These are phyloP conservation scores for Microcaecilia unicolor DNA, from an alignment of 2,797 vertebrate species.

Conservation along the genomic window DNA sequence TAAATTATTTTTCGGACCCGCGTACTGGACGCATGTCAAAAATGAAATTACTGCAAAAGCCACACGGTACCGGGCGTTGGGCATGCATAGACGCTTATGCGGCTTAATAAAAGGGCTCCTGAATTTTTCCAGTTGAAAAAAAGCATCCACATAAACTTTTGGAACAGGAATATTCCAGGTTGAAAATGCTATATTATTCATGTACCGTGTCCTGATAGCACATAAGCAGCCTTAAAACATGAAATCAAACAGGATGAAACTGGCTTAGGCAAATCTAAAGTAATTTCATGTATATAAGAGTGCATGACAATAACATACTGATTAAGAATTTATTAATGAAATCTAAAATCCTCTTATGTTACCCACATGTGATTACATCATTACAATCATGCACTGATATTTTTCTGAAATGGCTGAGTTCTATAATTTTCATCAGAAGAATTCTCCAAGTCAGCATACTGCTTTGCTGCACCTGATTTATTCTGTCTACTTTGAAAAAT, in stretches of 20 bases:
- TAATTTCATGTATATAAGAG: conserved; percentile 38
- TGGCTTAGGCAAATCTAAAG: conserved; percentile 29
- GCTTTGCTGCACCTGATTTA: conserved; percentile 65
- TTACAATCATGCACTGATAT: conserved; percentile 51
- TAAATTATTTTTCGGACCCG: too few relatives aligned
- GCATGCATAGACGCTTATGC: too few relatives aligned
- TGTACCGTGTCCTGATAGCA: conserved; percentile 9
- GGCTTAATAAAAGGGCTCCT: too few relatives aligned
- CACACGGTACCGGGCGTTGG: too few relatives aligned
- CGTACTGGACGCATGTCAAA: too few relatives aligned
- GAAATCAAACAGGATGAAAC: conserved; percentile 32
- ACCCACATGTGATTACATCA: conserved; percentile 42
- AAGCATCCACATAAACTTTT: conserved; percentile 23
- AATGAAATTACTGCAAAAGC: too few relatives aligned
- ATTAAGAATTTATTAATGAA: conserved; percentile 34
- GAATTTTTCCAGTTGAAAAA: too few relatives aligned
- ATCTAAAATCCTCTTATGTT: conserved; percentile 20
- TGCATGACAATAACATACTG: conserved; percentile 33
- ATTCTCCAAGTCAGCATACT: conserved; percentile 46
- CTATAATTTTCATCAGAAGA: conserved; percentile 54
- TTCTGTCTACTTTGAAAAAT: conserved; percentile 75
- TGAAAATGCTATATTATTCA: not conserved
- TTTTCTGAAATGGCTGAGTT: conserved; percentile 63
- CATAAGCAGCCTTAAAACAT: conserved; percentile 24
- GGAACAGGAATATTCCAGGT: too few relatives aligned